Base-by-base conservation (phyloP, 2,888 invertebrate genomes). In the Ophion ellenae region DNA sequence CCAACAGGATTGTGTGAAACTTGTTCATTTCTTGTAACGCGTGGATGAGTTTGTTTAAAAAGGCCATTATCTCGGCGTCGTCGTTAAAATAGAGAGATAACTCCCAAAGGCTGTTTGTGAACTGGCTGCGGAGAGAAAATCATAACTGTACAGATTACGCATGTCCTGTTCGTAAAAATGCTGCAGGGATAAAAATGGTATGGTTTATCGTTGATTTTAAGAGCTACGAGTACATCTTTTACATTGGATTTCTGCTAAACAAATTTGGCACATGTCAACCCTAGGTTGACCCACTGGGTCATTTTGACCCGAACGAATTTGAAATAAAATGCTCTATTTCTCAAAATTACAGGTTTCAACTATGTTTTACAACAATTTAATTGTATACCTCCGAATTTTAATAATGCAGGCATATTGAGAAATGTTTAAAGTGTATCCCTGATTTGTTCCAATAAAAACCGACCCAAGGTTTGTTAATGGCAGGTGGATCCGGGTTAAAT, bases 21-120 rank as follows among this genome's bases (percentile, higher is more conserved):
- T 98, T 99, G 94, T 98, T 97, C 97, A 99, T 98, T 95, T 99
- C 99, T 94, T 98, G 96, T 83, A 98, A 95, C 78, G 97, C 96
- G 92, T 97, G 96, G 88, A 97, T 97, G 88, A 97, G 95, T 94
- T 97, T 97, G 90, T 96, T 97, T 74, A 99, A 95, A 59, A 97
- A 97, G 84, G 97, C 97, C 94, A 97, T 96, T 79, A 98, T 97
- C 87, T 97, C 95, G 28, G 97, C 96, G 93, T 99, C 98, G 92
- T 97, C 97, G 53, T 97, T 96, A 93, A 99, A 99, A 94, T 98
- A 98, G 71, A 96, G 96, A 90, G 97, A 97, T 92, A 99, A 95
- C 90, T 99, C 99, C 97, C 98, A 98, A 87, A 99, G 95, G 87
- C 98, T 97, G 94, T 97, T 97, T 86, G 97, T 96, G 94, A 98